phyloP scores from a whole-genome alignment of 2,797 vertebrate species.

The Sarcophilus harrisii region DNA sequence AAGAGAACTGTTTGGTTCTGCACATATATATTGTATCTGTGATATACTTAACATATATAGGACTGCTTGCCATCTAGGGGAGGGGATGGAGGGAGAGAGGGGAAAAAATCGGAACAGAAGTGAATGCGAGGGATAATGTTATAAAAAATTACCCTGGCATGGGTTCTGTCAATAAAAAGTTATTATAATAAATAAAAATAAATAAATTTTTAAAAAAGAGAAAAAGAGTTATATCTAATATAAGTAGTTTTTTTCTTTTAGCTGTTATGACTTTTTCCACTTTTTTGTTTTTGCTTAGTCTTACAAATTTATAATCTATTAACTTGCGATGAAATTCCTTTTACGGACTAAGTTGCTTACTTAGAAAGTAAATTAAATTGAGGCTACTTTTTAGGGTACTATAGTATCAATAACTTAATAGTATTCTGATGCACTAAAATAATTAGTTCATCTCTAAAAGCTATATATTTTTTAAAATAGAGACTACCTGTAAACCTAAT shows the following conservation, averaged over 20 bases:
- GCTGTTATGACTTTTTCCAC: not conserved
- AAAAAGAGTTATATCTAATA: constrained; percentile 27
- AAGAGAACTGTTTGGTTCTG: no score
- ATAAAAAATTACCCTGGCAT: no score
- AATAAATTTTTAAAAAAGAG: no score
- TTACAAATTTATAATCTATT: constrained; percentile 52
- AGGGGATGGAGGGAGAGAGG: no score
- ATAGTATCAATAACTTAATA: constrained; percentile 24
- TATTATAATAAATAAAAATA: no score
- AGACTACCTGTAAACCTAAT: not conserved
- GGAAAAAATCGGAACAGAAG: no score
- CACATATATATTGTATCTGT: no score
- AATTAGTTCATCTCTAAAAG: constrained; percentile 42
- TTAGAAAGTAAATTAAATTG: constrained; percentile 49
- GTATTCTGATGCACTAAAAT: constrained; percentile 43
- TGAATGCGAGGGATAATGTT: no score
- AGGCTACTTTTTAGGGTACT: constrained; percentile 21
- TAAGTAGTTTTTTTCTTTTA: constrained; percentile 14
- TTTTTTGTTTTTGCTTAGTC: not conserved
- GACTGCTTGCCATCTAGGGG: no score
- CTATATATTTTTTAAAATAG: constrained; percentile 14
- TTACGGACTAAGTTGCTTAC: constrained; percentile 7
- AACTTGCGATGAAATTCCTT: constrained; percentile 9
- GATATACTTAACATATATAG: no score
- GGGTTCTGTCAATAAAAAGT: no score